Evolutionary conservation across 1,140 invertebrate genomes (phyloP), one percentile per base, ranked within the genome.

Genomic region (Drosophila tani): DNA sequence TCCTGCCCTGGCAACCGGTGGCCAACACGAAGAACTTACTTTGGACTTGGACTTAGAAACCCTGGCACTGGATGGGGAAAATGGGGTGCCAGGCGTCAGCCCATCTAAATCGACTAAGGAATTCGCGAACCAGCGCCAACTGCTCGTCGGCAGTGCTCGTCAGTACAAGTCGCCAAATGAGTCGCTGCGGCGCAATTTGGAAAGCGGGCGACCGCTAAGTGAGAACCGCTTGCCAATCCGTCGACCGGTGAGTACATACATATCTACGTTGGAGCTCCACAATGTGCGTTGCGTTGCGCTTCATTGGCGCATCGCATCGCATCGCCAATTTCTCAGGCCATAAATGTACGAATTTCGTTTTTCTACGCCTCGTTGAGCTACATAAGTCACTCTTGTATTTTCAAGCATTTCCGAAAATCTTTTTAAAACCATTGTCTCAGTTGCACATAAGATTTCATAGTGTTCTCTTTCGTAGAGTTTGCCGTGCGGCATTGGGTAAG

Each of bases 111-210:
- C 84, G 56, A 76, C 66, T 55, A 90, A 88, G 78, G 85, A 90
- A 70, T 81, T 81, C 40, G 85, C 87, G 47, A 88, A 88, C 63
- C 85, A 88, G 45, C 85, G 85, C 17, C 81, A 88, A 35, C 67
- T 88, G 75, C 81, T 88, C 32, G 59, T 90, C 53, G 85, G 84
- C 53, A 88, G 84, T 47, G 85, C 84, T 45, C 85, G 84, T 41
- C 85, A 68, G 66, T 88, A 88, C 49, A 88, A 88, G 77, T 90
- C 85, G 45, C 85, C 84, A 75, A 81, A 90, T 88, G 85, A 38
- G 59, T 79, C 84, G 62, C 27, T 75, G 55, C 55, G 63, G 50
- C 68, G 81, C 56, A 68, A 63, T 75, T 88, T 79, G 74, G 81
- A 90, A 62, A 75, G 78, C 78, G 81, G 79, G 47, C 85, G 84